Percentiles rank a stretch among this genome's conserved stretches.
These are phyloP conservation scores for Geotria australis DNA, from an alignment of 2,797 vertebrate species.

Conservation along the genomic window DNA sequence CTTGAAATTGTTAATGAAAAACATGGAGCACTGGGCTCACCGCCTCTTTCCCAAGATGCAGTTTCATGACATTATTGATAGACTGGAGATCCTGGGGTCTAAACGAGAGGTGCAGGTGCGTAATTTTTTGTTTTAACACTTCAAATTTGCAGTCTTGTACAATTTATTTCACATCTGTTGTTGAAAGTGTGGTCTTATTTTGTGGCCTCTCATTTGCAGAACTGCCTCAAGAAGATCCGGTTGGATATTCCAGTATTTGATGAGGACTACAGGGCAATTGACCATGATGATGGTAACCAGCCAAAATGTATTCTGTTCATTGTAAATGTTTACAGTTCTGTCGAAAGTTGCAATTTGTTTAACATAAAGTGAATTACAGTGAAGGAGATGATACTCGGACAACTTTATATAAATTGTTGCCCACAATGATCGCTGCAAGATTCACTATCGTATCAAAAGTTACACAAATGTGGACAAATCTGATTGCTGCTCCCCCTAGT, in stretches of 20 bases:
- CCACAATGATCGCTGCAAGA: background rate
- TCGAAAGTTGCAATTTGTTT: background rate
- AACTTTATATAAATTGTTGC: background rate
- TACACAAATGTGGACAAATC: too few relatives aligned
- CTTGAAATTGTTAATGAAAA: slow-evolving; percentile 34
- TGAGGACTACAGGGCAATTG: slow-evolving; percentile 25
- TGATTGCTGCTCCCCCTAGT: too few relatives aligned
- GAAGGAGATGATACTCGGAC: background rate
- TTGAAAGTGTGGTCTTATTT: background rate
- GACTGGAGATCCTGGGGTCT: slow-evolving; percentile 37
- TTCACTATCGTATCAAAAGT: too few relatives aligned
- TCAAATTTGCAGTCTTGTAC: background rate
- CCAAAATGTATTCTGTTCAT: too few relatives aligned
- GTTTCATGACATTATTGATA: slow-evolving; percentile 68
- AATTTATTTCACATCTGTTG: background rate
- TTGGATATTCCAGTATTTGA: slow-evolving; percentile 59
- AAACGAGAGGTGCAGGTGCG: slow-evolving; percentile 83
- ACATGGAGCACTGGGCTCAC: slow-evolving; percentile 95
- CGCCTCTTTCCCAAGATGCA: slow-evolving; percentile 57
- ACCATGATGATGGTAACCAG: slow-evolving; percentile 14
- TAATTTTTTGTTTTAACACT: background rate
- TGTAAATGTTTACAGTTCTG: background rate
- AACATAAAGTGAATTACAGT: background rate
- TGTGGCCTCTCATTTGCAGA: slow-evolving; percentile 17
- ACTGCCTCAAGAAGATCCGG: slow-evolving; percentile 68